Conservation (phyloP, 2,888 invertebrate genomes). For the Germaria angustata region DNA sequence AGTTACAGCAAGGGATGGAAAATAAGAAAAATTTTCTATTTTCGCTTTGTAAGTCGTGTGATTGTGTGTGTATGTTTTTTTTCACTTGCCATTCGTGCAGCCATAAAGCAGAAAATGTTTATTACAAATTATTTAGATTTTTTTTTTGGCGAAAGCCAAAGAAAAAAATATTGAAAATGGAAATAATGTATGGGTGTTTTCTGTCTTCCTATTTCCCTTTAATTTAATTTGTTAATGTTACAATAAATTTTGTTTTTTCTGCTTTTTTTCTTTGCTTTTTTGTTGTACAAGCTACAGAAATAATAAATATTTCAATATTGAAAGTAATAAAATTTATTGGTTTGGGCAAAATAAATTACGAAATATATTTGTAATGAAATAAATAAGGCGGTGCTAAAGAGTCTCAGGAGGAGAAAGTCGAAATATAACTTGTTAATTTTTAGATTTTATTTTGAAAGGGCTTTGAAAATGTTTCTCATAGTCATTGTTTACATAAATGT, state of each 20-base stretch:
- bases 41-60: slow-evolving; percentile 17
- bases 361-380: slow-evolving; percentile 16
- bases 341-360: slow-evolving; percentile 8
- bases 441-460: neutral
- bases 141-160: slow-evolving; percentile 42
- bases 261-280: neutral
- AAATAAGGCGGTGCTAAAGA: neutral
- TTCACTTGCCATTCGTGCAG: slow-evolving; percentile 10
- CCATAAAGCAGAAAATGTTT: slow-evolving; percentile 40
- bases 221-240: slow-evolving; percentile 61
- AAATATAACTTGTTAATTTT: neutral
- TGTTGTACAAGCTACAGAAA: neutral
- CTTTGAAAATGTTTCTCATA: too few species aligned
- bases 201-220: slow-evolving; percentile 21
- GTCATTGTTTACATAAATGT: too few species aligned
- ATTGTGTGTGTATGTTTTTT: neutral
- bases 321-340: slow-evolving; percentile 51
- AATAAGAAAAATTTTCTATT: neutral
- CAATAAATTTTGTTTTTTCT: slow-evolving; percentile 43
- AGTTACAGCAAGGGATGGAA: neutral
- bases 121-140: slow-evolving; percentile 51
- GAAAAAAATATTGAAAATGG: slow-evolving; percentile 14
- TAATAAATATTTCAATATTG: slow-evolving; percentile 50
- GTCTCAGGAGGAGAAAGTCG: neutral
- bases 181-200: slow-evolving; percentile 9